Evolutionary conservation across 2,888 invertebrate species (phyloP), one percentile per base, ranked within the genome.

Genomic region (Eutolmus rufibarbis): DNA sequence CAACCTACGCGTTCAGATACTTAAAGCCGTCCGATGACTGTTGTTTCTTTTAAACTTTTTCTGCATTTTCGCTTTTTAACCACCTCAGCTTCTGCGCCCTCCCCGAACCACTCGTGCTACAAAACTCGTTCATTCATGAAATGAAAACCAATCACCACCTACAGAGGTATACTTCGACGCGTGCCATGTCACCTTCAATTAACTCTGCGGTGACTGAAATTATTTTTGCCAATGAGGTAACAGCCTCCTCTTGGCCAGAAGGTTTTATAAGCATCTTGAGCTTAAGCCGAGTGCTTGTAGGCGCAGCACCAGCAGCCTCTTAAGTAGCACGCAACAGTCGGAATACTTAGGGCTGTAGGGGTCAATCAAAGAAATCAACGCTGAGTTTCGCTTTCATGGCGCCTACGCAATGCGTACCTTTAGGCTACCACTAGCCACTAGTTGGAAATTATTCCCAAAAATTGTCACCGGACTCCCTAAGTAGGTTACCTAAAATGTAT

Each of bases 161-260:
- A 77, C 86, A 77, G 77, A 40, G 31, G 77, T 57, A 86, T 40
- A 77, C 12, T 77, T 76, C 77, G 86, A 86, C 77, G 86, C 77
- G 86, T 86, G 86, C 86, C 86, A 86, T 77, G 77, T 86, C 77
- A 77, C 57, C 86, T 86, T 86, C 86, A 86, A 86, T 86, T 86
- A 86, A 86, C 85, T 43, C 74, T 85, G 85, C 31, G 85, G 74
- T 78, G 86, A 79, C 86, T 78, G 78, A 86, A 66, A 86, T 86
- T 86, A 86, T 86, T 85, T 85, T 86, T 86, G 78, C 86, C 78
- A 86, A 78, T 86, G 86, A 79, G 86, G 66, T 79, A 79, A 85
- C 46, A 16, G 74, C 85, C 74, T 74, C 74, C 43, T 74, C 46
- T 46, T 23, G 46, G 43, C 74, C 40, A 12, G 79, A 74, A 85